Evolutionary conservation across 2,888 invertebrate genomes (phyloP).

Genomic region (Catocala fraxini): DNA sequence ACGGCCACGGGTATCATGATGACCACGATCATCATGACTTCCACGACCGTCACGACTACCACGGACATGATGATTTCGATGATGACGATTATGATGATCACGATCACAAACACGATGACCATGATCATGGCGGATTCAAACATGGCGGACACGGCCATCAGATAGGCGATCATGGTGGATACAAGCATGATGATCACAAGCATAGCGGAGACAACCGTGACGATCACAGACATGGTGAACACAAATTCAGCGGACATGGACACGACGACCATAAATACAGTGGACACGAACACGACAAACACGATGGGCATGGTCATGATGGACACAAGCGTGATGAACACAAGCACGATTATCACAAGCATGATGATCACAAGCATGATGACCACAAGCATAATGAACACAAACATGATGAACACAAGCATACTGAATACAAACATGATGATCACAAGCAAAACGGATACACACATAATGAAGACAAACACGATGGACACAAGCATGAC

Average conservation of each 20-base stretch:
- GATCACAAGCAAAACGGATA: background rate
- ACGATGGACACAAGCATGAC: background rate
- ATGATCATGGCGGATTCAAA: background rate
- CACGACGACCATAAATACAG: background rate
- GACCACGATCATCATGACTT: conserved; percentile 13
- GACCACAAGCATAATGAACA: background rate
- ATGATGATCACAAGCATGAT: background rate
- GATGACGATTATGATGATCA: background rate
- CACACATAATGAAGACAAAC: conserved; percentile 14
- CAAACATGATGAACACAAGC: background rate
- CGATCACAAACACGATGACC: background rate
- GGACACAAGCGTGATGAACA: no score
- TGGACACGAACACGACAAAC: background rate
- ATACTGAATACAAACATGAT: background rate
- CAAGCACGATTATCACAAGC: background rate
- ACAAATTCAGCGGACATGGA: background rate
- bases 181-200: background rate
- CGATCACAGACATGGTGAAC: background rate
- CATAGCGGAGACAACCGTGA: background rate
- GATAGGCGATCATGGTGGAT: background rate
- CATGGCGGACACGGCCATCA: background rate
- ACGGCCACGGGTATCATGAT: conserved; percentile 23
- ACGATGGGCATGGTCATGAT: background rate
- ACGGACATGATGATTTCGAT: conserved; percentile 12
- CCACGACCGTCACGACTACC: conserved; percentile 8